phyloP scores from a whole-genome alignment of 2,888 invertebrate species.

The Megalurothrips usitatus region DNA sequence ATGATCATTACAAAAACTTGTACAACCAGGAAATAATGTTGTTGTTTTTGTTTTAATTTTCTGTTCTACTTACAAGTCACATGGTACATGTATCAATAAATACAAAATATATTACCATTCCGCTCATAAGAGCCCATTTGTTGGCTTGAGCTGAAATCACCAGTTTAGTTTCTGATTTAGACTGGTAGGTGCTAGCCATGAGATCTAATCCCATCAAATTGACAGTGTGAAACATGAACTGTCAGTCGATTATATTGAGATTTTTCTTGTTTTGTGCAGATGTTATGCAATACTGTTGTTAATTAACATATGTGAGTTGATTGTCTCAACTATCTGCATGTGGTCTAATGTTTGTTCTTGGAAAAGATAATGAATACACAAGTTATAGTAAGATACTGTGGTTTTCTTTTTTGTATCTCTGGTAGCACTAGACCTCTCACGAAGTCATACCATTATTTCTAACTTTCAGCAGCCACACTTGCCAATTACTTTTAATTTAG shows the following conservation, averaged over 20 bases:
- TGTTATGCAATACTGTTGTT: too few relatives aligned
- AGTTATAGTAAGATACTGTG: neutral
- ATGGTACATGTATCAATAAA: neutral
- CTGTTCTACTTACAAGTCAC: neutral
- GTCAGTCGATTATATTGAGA: too few relatives aligned
- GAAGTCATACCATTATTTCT: too few relatives aligned
- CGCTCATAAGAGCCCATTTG: neutral
- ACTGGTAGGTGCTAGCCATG: neutral
- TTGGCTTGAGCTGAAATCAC: neutral
- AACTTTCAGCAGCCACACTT: too few relatives aligned
- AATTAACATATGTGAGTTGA: too few relatives aligned
- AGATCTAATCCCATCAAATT: neutral
- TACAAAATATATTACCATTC: neutral
- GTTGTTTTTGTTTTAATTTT: neutral
- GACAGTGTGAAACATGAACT: too few relatives aligned
- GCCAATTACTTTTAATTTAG: too few relatives aligned
- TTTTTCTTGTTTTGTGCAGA: too few relatives aligned
- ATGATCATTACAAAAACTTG: neutral
- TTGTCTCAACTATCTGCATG: too few relatives aligned
- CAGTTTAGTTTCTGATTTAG: neutral
- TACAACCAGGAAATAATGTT: neutral
- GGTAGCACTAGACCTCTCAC: too few relatives aligned
- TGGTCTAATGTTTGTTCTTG: too few relatives aligned
- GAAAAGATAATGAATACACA: neutral
- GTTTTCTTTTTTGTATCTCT: neutral